These are phyloP conservation scores for Micoletzkya japonica DNA, from an alignment of 2,888 invertebrate species.

Conservation along the genomic window DNA sequence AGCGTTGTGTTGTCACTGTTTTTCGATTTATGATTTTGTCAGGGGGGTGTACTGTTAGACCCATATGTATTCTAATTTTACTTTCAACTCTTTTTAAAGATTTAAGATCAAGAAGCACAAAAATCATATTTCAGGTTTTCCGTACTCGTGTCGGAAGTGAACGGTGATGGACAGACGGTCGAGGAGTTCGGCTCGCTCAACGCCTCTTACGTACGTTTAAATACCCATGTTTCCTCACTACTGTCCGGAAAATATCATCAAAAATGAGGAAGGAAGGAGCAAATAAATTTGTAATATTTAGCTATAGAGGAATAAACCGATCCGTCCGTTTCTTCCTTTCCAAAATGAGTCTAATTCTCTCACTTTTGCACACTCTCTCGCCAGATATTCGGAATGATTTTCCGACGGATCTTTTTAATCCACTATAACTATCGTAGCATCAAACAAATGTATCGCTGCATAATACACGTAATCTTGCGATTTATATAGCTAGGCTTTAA, in stretches of 20 bases:
- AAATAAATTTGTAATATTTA: not conserved
- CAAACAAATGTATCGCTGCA: too few species aligned
- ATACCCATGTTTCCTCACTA: not conserved
- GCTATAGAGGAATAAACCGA: not conserved
- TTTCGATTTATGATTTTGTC: too few species aligned
- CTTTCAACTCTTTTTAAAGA: not conserved
- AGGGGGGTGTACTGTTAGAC: too few species aligned
- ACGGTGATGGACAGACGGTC: conserved; percentile 40
- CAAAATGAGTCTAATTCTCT: too few species aligned
- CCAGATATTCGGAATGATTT: too few species aligned
- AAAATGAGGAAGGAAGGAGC: not conserved
- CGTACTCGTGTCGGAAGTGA: conserved; percentile 58
- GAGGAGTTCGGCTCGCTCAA: conserved; percentile 43
- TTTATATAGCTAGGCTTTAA: too few species aligned
- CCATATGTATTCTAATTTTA: too few species aligned
- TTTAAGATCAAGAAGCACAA: not conserved
- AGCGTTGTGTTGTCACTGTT: too few species aligned
- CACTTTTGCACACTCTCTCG: too few species aligned
- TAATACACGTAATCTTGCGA: too few species aligned
- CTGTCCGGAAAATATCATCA: not conserved
- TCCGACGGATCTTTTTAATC: too few species aligned
- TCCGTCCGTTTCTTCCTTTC: too few species aligned
- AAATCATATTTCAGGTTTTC: conserved; percentile 44
- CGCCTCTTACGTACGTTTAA: conserved; percentile 40
- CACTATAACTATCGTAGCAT: not conserved